Conservation (phyloP, 92 coral and sea anemone species). For the Zoanthus gigantus region DNA sequence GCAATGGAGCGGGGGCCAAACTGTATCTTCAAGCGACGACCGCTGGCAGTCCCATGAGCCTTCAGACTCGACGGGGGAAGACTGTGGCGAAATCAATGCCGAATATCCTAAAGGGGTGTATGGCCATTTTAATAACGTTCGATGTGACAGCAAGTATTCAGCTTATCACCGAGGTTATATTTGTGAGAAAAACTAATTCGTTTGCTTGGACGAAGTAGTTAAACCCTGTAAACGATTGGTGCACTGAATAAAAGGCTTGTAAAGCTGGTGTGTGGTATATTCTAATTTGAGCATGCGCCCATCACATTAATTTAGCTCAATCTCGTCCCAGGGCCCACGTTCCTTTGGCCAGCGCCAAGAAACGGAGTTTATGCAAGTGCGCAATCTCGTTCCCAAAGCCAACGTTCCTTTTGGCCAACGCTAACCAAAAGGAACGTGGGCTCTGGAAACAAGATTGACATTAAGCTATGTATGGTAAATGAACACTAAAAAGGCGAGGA, state of each 20-base stretch:
- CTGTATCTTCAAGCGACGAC: not conserved
- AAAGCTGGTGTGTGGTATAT: not conserved
- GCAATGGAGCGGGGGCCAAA: constrained; percentile 9
- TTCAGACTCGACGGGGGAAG: constrained; percentile 8
- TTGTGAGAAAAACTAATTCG: not conserved
- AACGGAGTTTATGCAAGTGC: not conserved
- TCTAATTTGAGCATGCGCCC: not conserved
- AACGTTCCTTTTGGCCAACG: not conserved
- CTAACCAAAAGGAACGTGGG: not conserved
- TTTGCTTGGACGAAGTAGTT: not conserved
- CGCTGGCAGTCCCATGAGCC: constrained; percentile 43
- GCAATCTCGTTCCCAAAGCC: not conserved
- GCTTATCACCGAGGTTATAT: constrained; percentile 10
- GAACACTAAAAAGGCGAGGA: not conserved
- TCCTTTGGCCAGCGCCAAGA: too few relatives aligned
- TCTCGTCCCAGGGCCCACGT: not conserved
- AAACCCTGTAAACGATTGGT: not conserved
- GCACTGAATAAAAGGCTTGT: not conserved
- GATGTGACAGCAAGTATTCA: not conserved
- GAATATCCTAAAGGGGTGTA: constrained; percentile 21
- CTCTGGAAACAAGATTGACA: not conserved
- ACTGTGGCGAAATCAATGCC: constrained; percentile 30
- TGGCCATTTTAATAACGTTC: constrained; percentile 33
- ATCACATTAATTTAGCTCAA: not conserved
- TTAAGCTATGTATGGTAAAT: not conserved